Evolutionary conservation across 2,888 invertebrate genomes (phyloP), one percentile per base, ranked within the genome.

Genomic region (Baronia brevicornis): DNA sequence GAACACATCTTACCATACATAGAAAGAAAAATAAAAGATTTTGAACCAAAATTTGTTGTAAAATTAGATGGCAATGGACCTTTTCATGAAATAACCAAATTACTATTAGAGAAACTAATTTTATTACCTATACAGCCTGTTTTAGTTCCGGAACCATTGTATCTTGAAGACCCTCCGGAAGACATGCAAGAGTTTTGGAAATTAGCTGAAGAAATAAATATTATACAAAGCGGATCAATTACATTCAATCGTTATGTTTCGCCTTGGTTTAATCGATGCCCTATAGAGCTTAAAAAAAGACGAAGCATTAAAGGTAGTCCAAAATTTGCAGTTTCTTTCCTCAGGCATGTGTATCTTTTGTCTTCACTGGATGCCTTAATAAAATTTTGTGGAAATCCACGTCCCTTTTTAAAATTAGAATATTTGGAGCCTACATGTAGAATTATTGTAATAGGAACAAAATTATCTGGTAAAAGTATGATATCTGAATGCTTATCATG

Each of bases 241-340:
- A 60, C 46, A 37, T 77, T 80, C 48, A 66, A 54, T 37, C 57
- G 70, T 38, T 60, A 48, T 46, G 46, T 87, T 41, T 89, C 90
- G 2, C 71, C 79, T 24, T 90, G 89, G 89, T 74, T 66, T 19
- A 84, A 75, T 28, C 68, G 84, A 46, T 91, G 91, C 53, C 91
- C 91, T 3, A 88, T 91, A 2, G 86, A 88, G 42, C 72, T 90
- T 44, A 79, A 79, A 43, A 71, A 79, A 38, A 87, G 90, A n/a
- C 63, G 58, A 30, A 67, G 80, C 24, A 48, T 68, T 6, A 51
- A 62, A 14, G 91, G 91, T 9, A 65, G 72, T 28, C 61, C 86
- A 1, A 84, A 86, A 56, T 82, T 75, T 46, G 85, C 87, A 0
- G 86, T 89, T 1, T 69, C 77, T 17, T 89, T 89, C 47, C 79